Percentiles rank a stretch among this genome's conserved stretches.
phyloP scores from a whole-genome alignment of 2,888 invertebrate species.

The Netelia virgata region DNA sequence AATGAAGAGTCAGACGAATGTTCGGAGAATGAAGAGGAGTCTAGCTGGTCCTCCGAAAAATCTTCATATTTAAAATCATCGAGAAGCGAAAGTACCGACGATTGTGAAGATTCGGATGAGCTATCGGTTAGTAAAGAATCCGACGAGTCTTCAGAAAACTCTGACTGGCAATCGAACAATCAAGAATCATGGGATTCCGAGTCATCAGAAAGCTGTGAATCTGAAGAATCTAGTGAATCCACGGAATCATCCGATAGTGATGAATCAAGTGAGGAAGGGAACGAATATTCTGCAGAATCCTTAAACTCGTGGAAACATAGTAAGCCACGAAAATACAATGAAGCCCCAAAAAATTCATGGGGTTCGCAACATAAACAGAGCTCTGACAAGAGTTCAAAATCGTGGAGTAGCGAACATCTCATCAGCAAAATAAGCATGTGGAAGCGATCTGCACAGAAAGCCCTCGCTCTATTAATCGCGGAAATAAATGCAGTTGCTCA shows the following conservation, averaged over 20 bases:
- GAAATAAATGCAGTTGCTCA: slow-evolving; percentile 26
- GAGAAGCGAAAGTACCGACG: neutral
- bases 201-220: neutral
- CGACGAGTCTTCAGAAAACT: neutral
- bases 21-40: too few relatives aligned
- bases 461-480: slow-evolving; percentile 15
- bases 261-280: neutral
- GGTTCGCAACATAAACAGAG: too few relatives aligned
- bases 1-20: too few relatives aligned
- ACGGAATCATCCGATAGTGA: neutral
- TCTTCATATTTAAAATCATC: neutral
- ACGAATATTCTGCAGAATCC: neutral
- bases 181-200: neutral
- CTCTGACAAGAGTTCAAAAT: neutral
- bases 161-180: neutral
- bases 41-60: too few relatives aligned
- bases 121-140: slow-evolving; percentile 1
- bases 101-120: slow-evolving; percentile 12
- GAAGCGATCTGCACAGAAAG: slow-evolving; percentile 14
- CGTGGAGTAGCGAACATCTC: neutral
- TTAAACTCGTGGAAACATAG: neutral
- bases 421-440: slow-evolving; percentile 4
- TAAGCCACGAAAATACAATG: neutral
- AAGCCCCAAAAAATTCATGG: neutral
- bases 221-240: neutral